Conservation (phyloP, 1,140 invertebrate genomes). For the Pissodes strobi region DNA sequence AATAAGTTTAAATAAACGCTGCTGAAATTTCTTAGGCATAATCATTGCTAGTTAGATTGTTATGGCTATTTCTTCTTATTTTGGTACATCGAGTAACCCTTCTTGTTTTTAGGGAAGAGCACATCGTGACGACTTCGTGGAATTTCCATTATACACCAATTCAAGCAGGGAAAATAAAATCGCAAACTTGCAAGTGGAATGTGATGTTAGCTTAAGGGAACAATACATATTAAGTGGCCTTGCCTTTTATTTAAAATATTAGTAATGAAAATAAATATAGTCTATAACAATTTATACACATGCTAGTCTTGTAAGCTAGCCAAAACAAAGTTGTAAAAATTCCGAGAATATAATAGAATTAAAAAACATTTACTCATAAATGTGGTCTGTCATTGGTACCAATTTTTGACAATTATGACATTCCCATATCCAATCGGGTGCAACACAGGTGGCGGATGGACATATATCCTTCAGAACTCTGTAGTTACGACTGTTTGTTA, state of each 20-base stretch:
- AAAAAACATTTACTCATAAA: slow-evolving; percentile 18
- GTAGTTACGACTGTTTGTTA: slow-evolving; percentile 36
- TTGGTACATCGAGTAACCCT: no score
- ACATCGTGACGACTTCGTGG: slow-evolving; percentile 23
- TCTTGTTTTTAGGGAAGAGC: slow-evolving; percentile 6
- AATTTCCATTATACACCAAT: slow-evolving; percentile 48
- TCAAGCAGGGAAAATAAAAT: slow-evolving; percentile 47
- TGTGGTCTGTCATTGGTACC: slow-evolving; percentile 40
- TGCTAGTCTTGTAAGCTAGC: neutral
- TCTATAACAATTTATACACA: neutral
- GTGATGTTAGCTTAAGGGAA: slow-evolving; percentile 45
- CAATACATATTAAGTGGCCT: slow-evolving; percentile 43
- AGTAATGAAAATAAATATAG: neutral
- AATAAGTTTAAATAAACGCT: no score
- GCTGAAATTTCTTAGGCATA: no score
- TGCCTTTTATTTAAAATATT: slow-evolving; percentile 38
- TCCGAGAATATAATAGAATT: no score
- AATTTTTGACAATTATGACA: slow-evolving; percentile 45
- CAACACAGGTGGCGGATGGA: slow-evolving; percentile 30
- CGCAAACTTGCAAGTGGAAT: slow-evolving; percentile 44
- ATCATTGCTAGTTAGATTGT: no score
- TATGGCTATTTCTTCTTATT: no score
- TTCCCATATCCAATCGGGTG: slow-evolving; percentile 47
- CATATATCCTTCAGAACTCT: slow-evolving; percentile 36
- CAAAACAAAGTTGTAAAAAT: neutral